A percentile compares a stretch with the other conserved stretches of the same genome.
phyloP scores from a whole-genome alignment of 2,113 vertebrate species.

The Cercopithecus mona region DNA sequence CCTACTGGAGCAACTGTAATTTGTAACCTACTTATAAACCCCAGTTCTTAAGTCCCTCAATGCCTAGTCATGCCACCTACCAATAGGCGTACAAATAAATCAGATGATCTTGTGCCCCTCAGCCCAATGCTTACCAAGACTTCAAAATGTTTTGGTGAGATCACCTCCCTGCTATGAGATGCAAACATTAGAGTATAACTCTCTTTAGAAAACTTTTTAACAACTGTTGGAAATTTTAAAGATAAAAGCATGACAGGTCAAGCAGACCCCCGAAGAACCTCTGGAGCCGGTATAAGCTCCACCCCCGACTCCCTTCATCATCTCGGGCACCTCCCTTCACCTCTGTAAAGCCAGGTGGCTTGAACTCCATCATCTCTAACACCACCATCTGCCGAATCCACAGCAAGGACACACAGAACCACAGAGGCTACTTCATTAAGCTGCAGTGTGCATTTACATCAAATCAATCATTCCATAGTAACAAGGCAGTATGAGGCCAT shows the following conservation, averaged over 20 bases:
- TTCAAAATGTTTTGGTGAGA: too few species aligned
- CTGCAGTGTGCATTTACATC: neutral
- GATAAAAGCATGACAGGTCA: neutral
- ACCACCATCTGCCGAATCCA: neutral
- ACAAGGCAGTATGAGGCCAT: neutral
- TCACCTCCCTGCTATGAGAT: neutral
- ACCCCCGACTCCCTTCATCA: neutral
- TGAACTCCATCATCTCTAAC: neutral
- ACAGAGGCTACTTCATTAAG: neutral
- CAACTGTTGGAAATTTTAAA: neutral
- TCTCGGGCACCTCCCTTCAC: neutral
- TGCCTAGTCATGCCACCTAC: too few species aligned
- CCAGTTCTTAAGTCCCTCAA: neutral
- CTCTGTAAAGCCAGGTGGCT: neutral
- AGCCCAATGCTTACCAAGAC: accelerated
- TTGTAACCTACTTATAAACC: neutral
- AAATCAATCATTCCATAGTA: neutral
- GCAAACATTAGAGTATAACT: neutral
- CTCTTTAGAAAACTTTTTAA: neutral
- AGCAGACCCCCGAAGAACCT: neutral
- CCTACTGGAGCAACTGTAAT: neutral
- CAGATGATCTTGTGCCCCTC: neutral
- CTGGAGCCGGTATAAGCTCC: neutral
- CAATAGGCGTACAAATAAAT: neutral
- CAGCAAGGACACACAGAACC: too few species aligned